Evolutionary conservation across 2,797 vertebrate genomes (phyloP).

Genomic region (Epinephelus malabaricus): DNA sequence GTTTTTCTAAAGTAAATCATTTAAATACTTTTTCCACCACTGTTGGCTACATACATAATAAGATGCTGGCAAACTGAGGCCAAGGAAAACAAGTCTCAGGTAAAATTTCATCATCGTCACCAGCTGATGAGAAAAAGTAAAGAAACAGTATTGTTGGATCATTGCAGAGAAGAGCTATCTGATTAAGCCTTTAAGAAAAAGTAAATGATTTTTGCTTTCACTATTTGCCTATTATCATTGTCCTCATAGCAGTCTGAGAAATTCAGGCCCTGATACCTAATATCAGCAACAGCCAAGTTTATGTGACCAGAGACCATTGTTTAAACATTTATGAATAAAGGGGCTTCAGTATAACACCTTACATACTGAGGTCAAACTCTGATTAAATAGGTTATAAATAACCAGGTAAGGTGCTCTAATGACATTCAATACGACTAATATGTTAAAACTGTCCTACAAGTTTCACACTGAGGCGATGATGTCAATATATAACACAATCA

Average conservation of each 20-base stretch:
- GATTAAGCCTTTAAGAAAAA: background rate
- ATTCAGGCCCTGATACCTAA: background rate
- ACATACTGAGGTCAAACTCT: background rate
- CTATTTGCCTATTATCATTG: background rate
- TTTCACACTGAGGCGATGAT: slow-evolving; percentile 32
- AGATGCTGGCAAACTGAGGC: background rate
- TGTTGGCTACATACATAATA: background rate
- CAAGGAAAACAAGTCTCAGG: background rate
- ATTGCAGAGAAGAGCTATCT: background rate
- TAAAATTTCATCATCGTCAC: background rate
- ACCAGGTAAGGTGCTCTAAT: slow-evolving; percentile 13
- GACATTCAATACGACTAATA: background rate
- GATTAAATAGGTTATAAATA: background rate
- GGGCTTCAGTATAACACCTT: background rate
- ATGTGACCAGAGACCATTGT: background rate
- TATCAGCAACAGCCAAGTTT: background rate
- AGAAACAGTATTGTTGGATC: background rate
- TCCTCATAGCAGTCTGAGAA: background rate
- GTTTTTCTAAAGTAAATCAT: background rate
- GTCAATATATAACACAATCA: slow-evolving; percentile 34
- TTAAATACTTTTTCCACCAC: background rate
- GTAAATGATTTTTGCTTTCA: background rate
- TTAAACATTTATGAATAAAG: background rate
- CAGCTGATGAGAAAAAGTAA: background rate
- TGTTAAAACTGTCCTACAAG: slow-evolving; percentile 10